Conservation (phyloP, 1,140 invertebrate species). For the Ceratitis capitata region DNA sequence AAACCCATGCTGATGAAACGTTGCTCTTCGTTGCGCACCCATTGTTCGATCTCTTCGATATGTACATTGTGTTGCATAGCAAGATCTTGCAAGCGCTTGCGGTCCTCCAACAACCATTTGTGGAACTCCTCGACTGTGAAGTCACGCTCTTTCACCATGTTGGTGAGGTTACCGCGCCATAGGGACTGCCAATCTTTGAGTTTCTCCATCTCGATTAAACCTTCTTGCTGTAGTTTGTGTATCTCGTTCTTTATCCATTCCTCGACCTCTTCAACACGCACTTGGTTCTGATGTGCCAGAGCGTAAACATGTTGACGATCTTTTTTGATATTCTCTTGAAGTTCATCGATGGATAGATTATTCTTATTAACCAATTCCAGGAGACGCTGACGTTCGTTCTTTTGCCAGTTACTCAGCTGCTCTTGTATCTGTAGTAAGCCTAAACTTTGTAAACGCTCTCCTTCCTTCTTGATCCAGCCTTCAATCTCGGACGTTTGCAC, state of each 20-base stretch:
- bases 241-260: slow-evolving; percentile 62
- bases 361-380: slow-evolving; percentile 57
- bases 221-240: slow-evolving; percentile 53
- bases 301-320: slow-evolving; percentile 59
- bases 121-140: slow-evolving; percentile 62
- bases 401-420: slow-evolving; percentile 61
- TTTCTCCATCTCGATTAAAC: slow-evolving; percentile 58
- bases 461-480: slow-evolving; percentile 59
- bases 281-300: slow-evolving; percentile 59
- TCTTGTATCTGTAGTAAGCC: slow-evolving; percentile 56
- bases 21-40: slow-evolving; percentile 61
- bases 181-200: slow-evolving; percentile 59
- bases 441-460: slow-evolving; percentile 57
- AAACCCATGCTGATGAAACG: slow-evolving; percentile 60
- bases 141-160: slow-evolving; percentile 61
- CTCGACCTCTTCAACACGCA: slow-evolving; percentile 61
- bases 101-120: slow-evolving; percentile 61
- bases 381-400: slow-evolving; percentile 57
- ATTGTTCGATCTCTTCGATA: slow-evolving; percentile 62
- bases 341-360: slow-evolving; percentile 57
- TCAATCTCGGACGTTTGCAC: slow-evolving; percentile 59
- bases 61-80: slow-evolving; percentile 63
- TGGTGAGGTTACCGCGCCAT: slow-evolving; percentile 61
- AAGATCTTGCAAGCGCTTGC: slow-evolving; percentile 52
- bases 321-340: slow-evolving; percentile 52